Base-by-base conservation (phyloP, 1,140 invertebrate species). In the Caerostris extrusa region DNA sequence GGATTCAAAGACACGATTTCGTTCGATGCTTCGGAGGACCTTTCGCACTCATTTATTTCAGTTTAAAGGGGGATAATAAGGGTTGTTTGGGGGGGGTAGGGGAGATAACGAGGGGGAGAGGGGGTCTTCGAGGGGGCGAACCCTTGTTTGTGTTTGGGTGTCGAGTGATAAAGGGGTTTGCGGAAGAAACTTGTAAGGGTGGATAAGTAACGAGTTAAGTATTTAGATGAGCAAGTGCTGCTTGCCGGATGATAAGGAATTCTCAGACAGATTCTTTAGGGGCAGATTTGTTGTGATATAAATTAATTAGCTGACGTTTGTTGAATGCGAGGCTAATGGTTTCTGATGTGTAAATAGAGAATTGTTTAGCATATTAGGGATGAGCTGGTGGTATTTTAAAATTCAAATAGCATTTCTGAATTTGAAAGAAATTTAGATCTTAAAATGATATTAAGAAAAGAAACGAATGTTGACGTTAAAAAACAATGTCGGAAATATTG, bases 1-100 rank as follows among this genome's bases (percentile, higher is more conserved):
- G 55, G 55, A 83, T 83, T 83, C 56, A 0, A 8, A 77, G 14
- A 61, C 60, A 61, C 7, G 8, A 34, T 53, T 34, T 34, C 34
- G 19, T 77, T 77, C 50, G 69, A 77, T 50, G 69, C 19, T 77
- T 77, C 50, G 50, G 19, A 34, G 50, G 19, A 77, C 69, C 69
- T 77, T 34, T 34, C 69, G 12, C 8, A 77, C 69, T 77, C 69
- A 34, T 77, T 77, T 50, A 77, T 77, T 77, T 77, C 69, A 77
- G 69, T 77, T 77, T 77, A 77, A 77, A 77, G 8, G 69, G 34
- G 50, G 19, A 77, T 77, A 77, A 77, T 77, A 77, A 77, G 69
- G 61, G 69, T 19, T 77, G 69, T 34, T 77, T 77, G 50, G 34
- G 69, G 19, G 69, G 34, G 12, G 69, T 0, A 50, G 50, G 50